Evolutionary conservation across 1,140 invertebrate genomes (phyloP), one percentile per base, ranked within the genome.

Genomic region (Tetramorium simillimum): DNA sequence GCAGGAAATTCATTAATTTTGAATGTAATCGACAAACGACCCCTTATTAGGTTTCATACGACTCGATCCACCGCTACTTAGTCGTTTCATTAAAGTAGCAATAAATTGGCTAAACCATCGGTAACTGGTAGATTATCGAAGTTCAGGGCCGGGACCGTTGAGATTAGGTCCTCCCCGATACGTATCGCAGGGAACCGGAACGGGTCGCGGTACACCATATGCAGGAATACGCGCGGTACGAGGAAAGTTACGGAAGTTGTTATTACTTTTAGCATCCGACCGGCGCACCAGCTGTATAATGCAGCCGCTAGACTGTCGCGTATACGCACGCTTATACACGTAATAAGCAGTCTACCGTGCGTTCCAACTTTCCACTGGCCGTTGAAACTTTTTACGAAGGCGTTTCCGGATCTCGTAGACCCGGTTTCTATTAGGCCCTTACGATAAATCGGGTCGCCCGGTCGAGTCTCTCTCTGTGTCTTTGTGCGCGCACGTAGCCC

Each of bases 221-320:
- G 82, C 46, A 40, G 21, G 28, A 85, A 65, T 43, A 43, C 51
- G 81, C 69, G 43, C 14, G 43, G 16, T 40, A 49, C 33, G 16
- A 65, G 58, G 46, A 77, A 77, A 85, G 72, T 82, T 82, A 37
- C 69, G 69, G 40, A 49, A 84, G 40, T 84, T 60, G 80, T 84
- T 73, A 60, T 84, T 84, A 84, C 80, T 82, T 73, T 82, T 73
- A 82, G 53, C 51, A 69, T 58, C 51, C 51, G 24, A 60, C 24
- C 18, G 80, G 69, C 14, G 62, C 62, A 53, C 62, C 77, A 53
- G 46, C 40, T 82, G 53, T 82, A 82, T 82, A 82, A 82, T 60
- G 67, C 53, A 21, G 46, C 67, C 53, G n/a, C 67, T 60, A 33
- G 3, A 43, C 37, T 60, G 12, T 60, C 53, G 24, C 62, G n/a